These are phyloP conservation scores for Philypnodon macrostomus DNA, from an alignment of 2,797 vertebrate genomes.

Conservation along the genomic window DNA sequence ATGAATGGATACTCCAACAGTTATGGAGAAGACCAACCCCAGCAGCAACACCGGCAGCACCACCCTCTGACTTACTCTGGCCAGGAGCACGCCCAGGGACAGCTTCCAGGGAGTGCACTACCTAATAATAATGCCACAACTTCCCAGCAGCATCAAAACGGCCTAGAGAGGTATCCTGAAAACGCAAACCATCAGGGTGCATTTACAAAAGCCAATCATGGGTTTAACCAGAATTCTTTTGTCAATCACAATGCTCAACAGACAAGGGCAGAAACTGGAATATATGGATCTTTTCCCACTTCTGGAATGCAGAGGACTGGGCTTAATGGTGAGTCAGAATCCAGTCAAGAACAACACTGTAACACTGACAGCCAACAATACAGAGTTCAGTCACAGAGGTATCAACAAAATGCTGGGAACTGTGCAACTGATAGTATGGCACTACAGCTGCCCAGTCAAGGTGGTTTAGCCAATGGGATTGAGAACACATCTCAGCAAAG, in stretches of 20 bases:
- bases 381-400: slow-evolving; percentile 53
- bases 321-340: no score
- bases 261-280: no score
- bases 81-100: slow-evolving; percentile 60
- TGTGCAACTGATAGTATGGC: slow-evolving; percentile 49
- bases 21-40: slow-evolving; percentile 75
- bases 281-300: no score
- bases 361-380: no score
- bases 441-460: slow-evolving; percentile 43
- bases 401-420: slow-evolving; percentile 69
- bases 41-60: slow-evolving; percentile 64
- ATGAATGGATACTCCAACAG: slow-evolving; percentile 71
- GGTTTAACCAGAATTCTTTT: slow-evolving; percentile 79
- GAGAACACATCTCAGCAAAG: slow-evolving; percentile 65
- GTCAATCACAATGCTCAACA: slow-evolving; percentile 68
- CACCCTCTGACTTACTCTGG: slow-evolving; percentile 56
- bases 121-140: slow-evolving; percentile 71
- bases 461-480: slow-evolving; percentile 55
- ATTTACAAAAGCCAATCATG: slow-evolving; percentile 76
- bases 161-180: slow-evolving; percentile 71
- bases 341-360: no score
- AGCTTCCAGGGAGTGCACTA: slow-evolving; percentile 70
- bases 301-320: no score
- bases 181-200: slow-evolving; percentile 75
- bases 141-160: slow-evolving; percentile 73